Percentiles rank a stretch among this genome's conserved stretches.
Evolutionary conservation across 2,888 invertebrate species (phyloP).

Genomic region (Lysandra bellargus): DNA sequence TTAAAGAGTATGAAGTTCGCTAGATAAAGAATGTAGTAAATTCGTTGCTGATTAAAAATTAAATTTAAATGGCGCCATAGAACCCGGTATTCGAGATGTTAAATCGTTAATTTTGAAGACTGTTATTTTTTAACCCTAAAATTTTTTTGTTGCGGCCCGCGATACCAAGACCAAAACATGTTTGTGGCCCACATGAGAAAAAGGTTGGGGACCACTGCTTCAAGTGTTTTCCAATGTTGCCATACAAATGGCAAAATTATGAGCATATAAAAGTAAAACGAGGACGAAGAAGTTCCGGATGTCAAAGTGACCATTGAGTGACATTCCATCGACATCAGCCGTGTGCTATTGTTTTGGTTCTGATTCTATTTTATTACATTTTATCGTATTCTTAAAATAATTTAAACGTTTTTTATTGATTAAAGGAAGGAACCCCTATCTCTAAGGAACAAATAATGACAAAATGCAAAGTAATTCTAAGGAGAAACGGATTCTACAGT

Average conservation of each 20-base stretch:
- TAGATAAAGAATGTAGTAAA: too few relatives aligned
- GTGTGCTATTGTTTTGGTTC: not conserved
- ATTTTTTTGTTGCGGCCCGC: too few relatives aligned
- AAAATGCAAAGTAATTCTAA: slow-evolving; percentile 39
- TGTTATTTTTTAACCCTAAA: too few relatives aligned
- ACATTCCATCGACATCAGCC: not conserved
- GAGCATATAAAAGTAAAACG: not conserved
- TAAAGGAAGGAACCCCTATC: not conserved
- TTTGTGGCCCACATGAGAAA: too few relatives aligned
- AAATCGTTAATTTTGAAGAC: too few relatives aligned
- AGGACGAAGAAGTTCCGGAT: not conserved
- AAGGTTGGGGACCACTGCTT: too few relatives aligned
- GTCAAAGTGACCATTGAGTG: not conserved
- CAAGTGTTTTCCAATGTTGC: not conserved
- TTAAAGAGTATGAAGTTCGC: too few relatives aligned
- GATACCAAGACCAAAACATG: too few relatives aligned
- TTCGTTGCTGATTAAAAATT: too few relatives aligned
- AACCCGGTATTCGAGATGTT: too few relatives aligned
- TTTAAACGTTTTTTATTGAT: not conserved
- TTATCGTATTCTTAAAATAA: not conserved
- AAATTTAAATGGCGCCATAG: too few relatives aligned
- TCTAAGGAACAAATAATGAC: slow-evolving; percentile 34
- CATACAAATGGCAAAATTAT: slow-evolving; percentile 1
- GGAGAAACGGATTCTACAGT: slow-evolving; percentile 44
- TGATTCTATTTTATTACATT: not conserved